Evolutionary conservation across 2,113 vertebrate genomes (phyloP).

Genomic region (Anolis sagrei): DNA sequence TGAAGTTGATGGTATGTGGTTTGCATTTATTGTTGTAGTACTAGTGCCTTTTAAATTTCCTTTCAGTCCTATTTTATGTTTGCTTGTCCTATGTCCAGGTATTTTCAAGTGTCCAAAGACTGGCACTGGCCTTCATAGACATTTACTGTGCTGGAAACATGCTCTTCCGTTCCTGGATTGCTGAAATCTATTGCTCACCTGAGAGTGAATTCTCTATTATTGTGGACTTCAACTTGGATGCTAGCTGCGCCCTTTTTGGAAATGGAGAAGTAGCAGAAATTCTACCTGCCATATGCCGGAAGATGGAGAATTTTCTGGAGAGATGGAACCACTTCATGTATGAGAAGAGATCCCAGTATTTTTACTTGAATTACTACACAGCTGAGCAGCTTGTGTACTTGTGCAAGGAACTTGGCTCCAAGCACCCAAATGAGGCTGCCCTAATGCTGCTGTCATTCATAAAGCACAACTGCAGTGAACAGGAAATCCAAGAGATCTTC

Average conservation of each 20-base stretch:
- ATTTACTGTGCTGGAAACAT: conserved; percentile 89
- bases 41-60: neutral
- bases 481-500: conserved; percentile 11
- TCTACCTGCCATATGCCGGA: conserved; percentile 85
- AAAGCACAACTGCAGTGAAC: conserved; percentile 75
- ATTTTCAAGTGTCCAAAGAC: conserved; percentile 87
- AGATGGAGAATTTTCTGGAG: conserved; percentile 86
- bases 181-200: conserved; percentile 77
- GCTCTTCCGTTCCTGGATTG: conserved; percentile 88
- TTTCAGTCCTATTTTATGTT: neutral
- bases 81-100: conserved; percentile 72
- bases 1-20: neutral
- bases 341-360: conserved; percentile 79
- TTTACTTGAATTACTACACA: conserved; percentile 93
- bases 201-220: conserved; percentile 59
- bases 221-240: conserved; percentile 82
- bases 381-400: conserved; percentile 91
- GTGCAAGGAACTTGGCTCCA: conserved; percentile 77
- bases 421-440: conserved; percentile 67
- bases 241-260: conserved; percentile 67
- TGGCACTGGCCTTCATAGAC: conserved; percentile 86
- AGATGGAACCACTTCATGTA: conserved; percentile 85
- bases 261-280: conserved; percentile 72
- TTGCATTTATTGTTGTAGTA: neutral
- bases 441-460: conserved; percentile 92